Percentiles rank a stretch among this genome's conserved stretches.
These are phyloP conservation scores for Merluccius polli DNA, from an alignment of 2,797 vertebrate species.

Conservation along the genomic window DNA sequence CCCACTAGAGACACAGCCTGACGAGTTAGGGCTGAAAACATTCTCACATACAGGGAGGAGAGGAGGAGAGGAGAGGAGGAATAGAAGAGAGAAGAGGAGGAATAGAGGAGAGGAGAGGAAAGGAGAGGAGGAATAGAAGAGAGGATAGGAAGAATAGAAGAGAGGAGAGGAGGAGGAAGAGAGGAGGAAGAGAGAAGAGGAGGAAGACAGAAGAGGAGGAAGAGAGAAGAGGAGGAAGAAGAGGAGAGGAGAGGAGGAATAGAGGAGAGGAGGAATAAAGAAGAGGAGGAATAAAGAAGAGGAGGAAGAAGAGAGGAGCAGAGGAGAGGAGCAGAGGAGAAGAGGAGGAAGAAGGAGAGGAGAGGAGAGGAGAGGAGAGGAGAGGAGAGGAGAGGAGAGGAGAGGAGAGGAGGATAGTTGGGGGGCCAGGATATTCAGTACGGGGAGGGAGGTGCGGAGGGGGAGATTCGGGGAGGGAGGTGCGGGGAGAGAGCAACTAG, in stretches of 20 bases:
- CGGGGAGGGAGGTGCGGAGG: constrained; percentile 19
- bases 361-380: background rate
- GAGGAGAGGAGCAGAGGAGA: background rate
- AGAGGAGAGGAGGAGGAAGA: too few relatives aligned
- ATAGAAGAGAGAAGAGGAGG: too few relatives aligned
- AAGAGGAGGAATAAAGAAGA: constrained; percentile 6
- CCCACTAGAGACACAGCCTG: constrained; percentile 26
- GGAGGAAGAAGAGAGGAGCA: background rate
- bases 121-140: too few relatives aligned
- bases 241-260: too few relatives aligned
- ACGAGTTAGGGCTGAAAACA: constrained; percentile 1
- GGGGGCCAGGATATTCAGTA: constrained; percentile 2
- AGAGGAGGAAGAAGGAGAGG: constrained; percentile 4
- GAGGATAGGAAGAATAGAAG: too few relatives aligned
- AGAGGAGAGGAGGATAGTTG: constrained; percentile 13
- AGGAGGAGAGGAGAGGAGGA: background rate
- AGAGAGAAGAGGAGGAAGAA: too few relatives aligned
- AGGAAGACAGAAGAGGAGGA: background rate
- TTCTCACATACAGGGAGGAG: background rate
- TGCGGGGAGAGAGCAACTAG: constrained; percentile 42
- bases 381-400: background rate
- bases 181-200: too few relatives aligned
- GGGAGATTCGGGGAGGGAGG: constrained; percentile 33
- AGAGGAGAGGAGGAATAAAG: too few relatives aligned
- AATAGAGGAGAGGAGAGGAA: too few relatives aligned